Conservation (phyloP, 2,113 vertebrate species). For the Gadus macrocephalus region DNA sequence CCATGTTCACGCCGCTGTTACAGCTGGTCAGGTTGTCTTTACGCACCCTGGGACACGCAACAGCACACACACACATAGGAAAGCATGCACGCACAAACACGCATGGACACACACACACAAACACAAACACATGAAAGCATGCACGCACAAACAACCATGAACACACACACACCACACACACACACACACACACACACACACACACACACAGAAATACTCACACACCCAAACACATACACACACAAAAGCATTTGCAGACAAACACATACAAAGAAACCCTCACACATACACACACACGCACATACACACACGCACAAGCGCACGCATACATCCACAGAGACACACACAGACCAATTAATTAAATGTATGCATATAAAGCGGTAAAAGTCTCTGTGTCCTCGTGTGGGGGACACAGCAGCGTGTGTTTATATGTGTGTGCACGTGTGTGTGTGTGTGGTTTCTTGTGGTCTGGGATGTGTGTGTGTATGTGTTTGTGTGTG, state of each 20-base stretch:
- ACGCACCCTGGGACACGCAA: constrained; percentile 74
- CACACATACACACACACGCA: constrained; percentile 1
- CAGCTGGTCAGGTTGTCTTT: constrained; percentile 89
- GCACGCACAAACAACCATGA: background rate
- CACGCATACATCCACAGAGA: background rate
- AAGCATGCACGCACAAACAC: background rate
- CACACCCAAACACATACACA: no score
- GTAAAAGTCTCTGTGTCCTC: no score
- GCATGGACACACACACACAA: background rate
- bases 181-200: no score
- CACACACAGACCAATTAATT: background rate
- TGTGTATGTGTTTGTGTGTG: no score
- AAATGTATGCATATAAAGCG: background rate
- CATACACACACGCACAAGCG: background rate
- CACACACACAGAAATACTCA: no score
- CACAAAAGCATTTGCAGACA: constrained; percentile 8
- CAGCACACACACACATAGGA: constrained; percentile 18
- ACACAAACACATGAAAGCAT: constrained; percentile 10
- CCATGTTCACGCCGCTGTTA: constrained; percentile 76
- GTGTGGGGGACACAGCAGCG: no score
- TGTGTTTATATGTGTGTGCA: no score
- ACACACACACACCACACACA: background rate
- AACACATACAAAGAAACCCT: background rate
- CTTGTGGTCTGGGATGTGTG: no score
- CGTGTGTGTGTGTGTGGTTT: no score